Conservation (phyloP, 2,113 vertebrate species). For the Phalacrocorax aristotelis region DNA sequence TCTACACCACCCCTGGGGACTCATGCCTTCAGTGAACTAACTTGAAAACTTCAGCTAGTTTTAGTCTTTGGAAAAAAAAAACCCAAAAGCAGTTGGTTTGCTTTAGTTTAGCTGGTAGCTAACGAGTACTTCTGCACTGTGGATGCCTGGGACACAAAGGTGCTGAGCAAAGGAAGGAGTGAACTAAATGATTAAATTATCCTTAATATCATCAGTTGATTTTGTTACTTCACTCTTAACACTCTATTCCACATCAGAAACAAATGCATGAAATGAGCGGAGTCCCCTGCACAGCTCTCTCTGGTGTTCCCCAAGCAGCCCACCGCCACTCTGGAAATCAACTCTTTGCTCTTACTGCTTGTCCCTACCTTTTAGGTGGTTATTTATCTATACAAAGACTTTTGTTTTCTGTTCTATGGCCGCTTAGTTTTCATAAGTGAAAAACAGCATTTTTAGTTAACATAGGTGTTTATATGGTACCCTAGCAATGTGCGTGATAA, state of each 20-base stretch:
- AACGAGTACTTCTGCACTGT: neutral
- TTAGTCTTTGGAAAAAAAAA: neutral
- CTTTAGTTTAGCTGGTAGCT: neutral
- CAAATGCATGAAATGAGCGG: neutral
- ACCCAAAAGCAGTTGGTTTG: neutral
- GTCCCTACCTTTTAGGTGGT: neutral
- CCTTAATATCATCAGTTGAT: neutral
- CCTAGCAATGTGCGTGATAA: neutral
- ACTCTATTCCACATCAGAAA: neutral
- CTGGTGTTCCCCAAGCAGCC: neutral
- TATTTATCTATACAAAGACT: neutral
- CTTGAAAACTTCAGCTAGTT: neutral
- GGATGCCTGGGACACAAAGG: neutral
- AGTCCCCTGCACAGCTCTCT: neutral
- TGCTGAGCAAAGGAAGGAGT: neutral
- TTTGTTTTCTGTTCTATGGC: neutral
- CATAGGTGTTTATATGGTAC: neutral
- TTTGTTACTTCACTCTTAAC: neutral
- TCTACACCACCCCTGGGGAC: neutral
- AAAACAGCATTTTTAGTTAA: neutral
- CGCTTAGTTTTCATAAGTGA: neutral
- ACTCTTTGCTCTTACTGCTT: neutral
- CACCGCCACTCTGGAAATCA: neutral
- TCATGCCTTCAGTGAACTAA: neutral
- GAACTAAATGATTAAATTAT: neutral